phyloP scores from a whole-genome alignment of 2,888 invertebrate genomes.

The Limulus polyphemus region DNA sequence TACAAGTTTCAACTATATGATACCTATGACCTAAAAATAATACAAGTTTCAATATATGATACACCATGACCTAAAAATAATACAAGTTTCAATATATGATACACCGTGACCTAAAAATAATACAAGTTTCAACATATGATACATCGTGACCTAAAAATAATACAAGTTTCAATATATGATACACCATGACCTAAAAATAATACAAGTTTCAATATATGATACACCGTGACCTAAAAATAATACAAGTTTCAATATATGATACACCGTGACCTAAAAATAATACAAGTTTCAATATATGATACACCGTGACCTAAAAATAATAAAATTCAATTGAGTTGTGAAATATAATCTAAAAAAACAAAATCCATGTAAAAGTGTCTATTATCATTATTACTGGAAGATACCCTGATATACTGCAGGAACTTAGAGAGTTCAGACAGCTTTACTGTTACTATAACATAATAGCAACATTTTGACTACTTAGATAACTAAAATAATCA shows the following conservation, averaged over 20 bases:
- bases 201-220: constrained; percentile 77
- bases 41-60: constrained; percentile 77
- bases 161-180: constrained; percentile 77
- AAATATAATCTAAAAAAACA: no score
- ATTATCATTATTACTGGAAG: no score
- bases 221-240: constrained; percentile 68
- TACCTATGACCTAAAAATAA: constrained; percentile 67
- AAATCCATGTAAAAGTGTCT: no score
- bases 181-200: constrained; percentile 68
- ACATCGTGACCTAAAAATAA: constrained; percentile 68
- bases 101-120: constrained; percentile 68
- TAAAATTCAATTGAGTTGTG: background rate
- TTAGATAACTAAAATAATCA: no score
- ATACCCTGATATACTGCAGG: no score
- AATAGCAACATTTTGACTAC: no score
- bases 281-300: constrained; percentile 77
- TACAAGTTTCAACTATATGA: constrained; percentile 74
- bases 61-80: constrained; percentile 68
- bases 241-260: constrained; percentile 77
- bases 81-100: constrained; percentile 77
- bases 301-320: constrained; percentile 68
- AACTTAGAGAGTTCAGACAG: no score
- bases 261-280: constrained; percentile 68
- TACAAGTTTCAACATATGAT: constrained; percentile 77
- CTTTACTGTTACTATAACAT: no score